Evolutionary conservation across 2,113 vertebrate genomes (phyloP).

Genomic region (Clarias gariepinus): DNA sequence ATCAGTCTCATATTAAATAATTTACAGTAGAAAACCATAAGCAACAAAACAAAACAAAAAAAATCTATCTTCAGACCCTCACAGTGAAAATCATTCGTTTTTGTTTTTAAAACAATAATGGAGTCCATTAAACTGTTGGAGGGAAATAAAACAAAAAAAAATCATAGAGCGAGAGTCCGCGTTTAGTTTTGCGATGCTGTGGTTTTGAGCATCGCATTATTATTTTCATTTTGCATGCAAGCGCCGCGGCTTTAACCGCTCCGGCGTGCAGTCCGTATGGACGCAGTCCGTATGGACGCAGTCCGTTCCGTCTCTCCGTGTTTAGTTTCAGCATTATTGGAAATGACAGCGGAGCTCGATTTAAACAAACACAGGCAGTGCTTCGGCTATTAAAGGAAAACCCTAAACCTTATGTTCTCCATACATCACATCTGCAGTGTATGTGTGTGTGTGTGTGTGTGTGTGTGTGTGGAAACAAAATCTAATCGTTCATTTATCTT

Average conservation of each 20-base stretch:
- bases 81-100: conserved; percentile 12
- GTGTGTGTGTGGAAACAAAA: too few relatives aligned
- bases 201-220: conserved; percentile 52
- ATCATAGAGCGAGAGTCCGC: conserved; percentile 56
- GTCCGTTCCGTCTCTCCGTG: too few relatives aligned
- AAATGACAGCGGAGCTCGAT: not conserved
- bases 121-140: conserved; percentile 39
- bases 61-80: conserved; percentile 23
- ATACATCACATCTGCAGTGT: not conserved
- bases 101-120: not conserved
- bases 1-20: conserved; percentile 61
- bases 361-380: conserved; percentile 70
- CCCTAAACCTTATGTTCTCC: not conserved
- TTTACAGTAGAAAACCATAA: conserved; percentile 58
- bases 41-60: not conserved
- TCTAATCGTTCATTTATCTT: too few relatives aligned
- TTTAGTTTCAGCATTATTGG: not conserved
- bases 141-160: conserved; percentile 36
- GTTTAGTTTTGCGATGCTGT: conserved; percentile 54
- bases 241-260: conserved; percentile 43
- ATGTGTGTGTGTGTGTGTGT: too few relatives aligned
- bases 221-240: conserved; percentile 67
- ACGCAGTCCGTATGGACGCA: not conserved
- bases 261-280: not conserved
- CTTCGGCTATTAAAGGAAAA: conserved; percentile 53